Percentiles rank a stretch among this genome's conserved stretches.
Conservation (phyloP, 2,113 vertebrate genomes). For the Anhinga rufa region DNA sequence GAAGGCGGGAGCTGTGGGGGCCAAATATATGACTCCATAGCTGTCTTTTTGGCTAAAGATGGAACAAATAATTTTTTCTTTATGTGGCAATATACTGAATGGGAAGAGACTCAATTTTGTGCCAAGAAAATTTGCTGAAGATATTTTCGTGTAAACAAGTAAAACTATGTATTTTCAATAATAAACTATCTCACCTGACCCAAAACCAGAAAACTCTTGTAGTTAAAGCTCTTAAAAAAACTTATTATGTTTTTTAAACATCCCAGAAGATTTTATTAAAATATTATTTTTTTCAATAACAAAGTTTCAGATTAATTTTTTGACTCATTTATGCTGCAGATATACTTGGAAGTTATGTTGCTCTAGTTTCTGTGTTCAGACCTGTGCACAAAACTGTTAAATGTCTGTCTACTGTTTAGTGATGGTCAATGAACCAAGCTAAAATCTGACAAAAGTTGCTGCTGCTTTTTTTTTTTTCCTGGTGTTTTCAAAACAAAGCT, state of each 20-base stretch:
- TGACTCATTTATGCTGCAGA: neutral
- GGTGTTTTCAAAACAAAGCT: slow-evolving; percentile 5
- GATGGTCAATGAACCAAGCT: neutral
- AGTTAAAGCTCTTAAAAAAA: neutral
- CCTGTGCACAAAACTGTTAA: neutral
- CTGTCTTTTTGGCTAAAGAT: neutral
- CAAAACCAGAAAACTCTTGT: neutral
- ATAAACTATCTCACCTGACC: neutral
- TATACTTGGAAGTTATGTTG: neutral
- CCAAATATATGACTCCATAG: neutral
- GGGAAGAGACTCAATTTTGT: neutral
- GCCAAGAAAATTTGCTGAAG: neutral
- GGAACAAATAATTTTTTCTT: neutral
- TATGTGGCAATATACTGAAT: neutral
- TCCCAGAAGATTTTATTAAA: neutral
- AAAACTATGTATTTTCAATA: neutral
- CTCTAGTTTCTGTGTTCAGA: neutral
- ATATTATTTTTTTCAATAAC: neutral
- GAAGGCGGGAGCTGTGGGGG: neutral
- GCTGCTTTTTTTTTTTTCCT: neutral
- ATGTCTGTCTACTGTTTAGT: neutral
- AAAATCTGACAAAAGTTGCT: neutral
- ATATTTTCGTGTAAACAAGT: neutral
- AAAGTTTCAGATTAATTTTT: neutral
- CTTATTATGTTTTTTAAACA: neutral